Evolutionary conservation across 2,113 vertebrate species (phyloP).

Genomic region (Heterocephalus glaber): DNA sequence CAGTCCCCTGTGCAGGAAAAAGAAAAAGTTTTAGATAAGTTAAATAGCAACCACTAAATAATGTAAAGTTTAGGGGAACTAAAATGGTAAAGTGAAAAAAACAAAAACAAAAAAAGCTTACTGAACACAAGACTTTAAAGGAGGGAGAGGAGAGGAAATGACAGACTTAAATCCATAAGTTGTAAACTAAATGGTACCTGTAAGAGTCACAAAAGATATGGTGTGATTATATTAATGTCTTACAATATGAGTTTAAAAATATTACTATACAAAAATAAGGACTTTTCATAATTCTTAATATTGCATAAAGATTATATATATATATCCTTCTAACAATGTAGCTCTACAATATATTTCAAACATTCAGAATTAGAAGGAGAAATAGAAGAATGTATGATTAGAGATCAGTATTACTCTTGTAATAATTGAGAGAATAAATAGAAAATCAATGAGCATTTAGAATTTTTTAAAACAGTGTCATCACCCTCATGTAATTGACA

Average conservation of each 20-base stretch:
- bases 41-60: constrained; percentile 22
- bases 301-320: not conserved
- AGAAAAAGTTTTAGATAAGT: not conserved
- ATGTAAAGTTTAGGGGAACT: not conserved
- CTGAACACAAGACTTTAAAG: not conserved
- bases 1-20: not conserved
- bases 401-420: not conserved
- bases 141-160: not conserved
- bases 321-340: not conserved
- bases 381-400: not conserved
- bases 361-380: constrained; percentile 1
- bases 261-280: not conserved
- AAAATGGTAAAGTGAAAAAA: not conserved
- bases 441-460: not conserved
- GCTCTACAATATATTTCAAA: not conserved
- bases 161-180: not conserved
- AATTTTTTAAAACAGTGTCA: not conserved
- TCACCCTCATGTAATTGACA: not conserved
- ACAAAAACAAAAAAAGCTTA: not conserved
- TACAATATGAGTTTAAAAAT: not conserved
- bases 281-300: not conserved
- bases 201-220: not conserved
- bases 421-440: not conserved
- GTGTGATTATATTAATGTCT: not conserved
- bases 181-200: not conserved